phyloP scores from a whole-genome alignment of 2,113 vertebrate genomes.

The Rana temporaria region DNA sequence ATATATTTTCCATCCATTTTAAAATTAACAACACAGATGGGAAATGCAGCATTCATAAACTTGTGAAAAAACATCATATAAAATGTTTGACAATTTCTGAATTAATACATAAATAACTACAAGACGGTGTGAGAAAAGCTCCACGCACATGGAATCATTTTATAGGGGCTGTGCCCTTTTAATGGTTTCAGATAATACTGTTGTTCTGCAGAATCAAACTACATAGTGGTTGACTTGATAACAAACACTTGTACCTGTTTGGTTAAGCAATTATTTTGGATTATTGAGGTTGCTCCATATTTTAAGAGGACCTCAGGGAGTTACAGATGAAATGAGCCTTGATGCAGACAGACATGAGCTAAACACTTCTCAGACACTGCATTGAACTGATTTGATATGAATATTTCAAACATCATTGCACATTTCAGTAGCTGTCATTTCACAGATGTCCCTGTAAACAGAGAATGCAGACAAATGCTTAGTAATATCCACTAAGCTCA shows the following conservation, averaged over 20 bases:
- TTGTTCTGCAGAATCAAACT: constrained; percentile 14
- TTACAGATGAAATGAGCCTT: constrained; percentile 52
- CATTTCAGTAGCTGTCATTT: constrained; percentile 57
- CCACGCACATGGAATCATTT: too few species aligned
- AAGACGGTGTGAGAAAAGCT: too few species aligned
- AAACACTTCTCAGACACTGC: constrained; percentile 49
- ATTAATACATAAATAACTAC: too few species aligned
- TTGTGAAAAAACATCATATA: too few species aligned
- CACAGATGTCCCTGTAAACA: constrained; percentile 50
- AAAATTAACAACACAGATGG: too few species aligned
- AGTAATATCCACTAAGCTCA: constrained; percentile 41
- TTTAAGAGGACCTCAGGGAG: constrained; percentile 30
- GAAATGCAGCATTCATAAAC: too few species aligned
- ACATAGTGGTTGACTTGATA: constrained; percentile 15
- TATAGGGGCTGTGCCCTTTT: background rate
- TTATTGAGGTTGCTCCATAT: constrained; percentile 40
- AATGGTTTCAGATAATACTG: constrained; percentile 5
- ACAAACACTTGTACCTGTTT: constrained; percentile 37
- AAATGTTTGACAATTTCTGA: too few species aligned
- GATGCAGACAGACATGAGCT: constrained; percentile 52
- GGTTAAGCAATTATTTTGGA: constrained; percentile 19
- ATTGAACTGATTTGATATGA: constrained; percentile 53
- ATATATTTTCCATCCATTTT: too few species aligned
- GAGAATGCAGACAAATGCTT: constrained; percentile 39
- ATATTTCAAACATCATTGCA: constrained; percentile 54